These are phyloP conservation scores for Shinisaurus crocodilurus DNA, from an alignment of 2,113 vertebrate species.

Conservation along the genomic window DNA sequence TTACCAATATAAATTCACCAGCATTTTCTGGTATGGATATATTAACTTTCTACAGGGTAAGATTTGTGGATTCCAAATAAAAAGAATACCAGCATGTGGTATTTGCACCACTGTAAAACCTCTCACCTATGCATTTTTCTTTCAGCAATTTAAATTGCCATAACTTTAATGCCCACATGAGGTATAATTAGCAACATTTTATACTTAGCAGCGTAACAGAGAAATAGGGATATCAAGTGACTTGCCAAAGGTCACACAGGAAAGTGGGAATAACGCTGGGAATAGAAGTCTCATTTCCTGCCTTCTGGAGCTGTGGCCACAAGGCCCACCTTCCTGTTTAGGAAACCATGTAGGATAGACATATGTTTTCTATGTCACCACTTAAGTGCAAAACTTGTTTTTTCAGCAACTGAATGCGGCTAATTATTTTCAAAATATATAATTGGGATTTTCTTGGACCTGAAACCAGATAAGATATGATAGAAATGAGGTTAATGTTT, in stretches of 20 bases:
- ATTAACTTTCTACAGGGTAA: background rate
- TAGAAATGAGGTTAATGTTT: background rate
- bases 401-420: background rate
- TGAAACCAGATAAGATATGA: background rate
- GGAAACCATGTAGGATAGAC: background rate
- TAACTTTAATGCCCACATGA: background rate
- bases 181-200: slow-evolving; percentile 6
- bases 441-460: background rate
- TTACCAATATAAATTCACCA: background rate
- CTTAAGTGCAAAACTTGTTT: background rate
- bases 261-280: background rate
- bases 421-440: background rate
- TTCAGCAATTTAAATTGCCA: background rate
- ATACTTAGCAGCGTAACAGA: background rate
- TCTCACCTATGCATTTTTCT: background rate
- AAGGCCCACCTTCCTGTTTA: background rate
- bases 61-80: background rate
- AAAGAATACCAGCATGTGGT: background rate
- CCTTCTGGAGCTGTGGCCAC: background rate
- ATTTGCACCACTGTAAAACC: background rate
- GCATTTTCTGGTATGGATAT: background rate
- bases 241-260: background rate
- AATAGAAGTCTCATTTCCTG: background rate
- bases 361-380: background rate
- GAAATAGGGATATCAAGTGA: background rate